Evolutionary conservation across 1,140 invertebrate genomes (phyloP).

Genomic region (Potamilus streckersoni): DNA sequence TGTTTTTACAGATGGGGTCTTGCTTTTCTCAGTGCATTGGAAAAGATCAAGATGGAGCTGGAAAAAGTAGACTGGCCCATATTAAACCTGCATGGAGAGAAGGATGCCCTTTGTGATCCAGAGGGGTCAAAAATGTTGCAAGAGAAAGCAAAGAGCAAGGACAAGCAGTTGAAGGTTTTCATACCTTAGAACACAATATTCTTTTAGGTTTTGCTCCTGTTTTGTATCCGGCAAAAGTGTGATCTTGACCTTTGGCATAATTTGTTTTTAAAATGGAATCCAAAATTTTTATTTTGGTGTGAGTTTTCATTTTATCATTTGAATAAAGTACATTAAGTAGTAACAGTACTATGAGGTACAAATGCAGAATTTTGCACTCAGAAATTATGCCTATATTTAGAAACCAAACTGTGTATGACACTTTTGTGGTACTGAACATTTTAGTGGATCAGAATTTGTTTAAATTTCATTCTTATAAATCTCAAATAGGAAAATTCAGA

Average conservation of each 20-base stretch:
- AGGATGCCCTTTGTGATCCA: conserved; percentile 42
- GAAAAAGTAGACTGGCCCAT: conserved; percentile 45
- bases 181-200: too few relatives aligned
- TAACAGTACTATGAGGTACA: neutral
- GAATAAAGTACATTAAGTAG: neutral
- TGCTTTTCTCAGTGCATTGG: conserved; percentile 28
- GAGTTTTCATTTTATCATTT: neutral
- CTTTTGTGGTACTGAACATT: too few relatives aligned
- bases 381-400: too few relatives aligned
- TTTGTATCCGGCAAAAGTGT: too few relatives aligned
- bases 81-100: conserved; percentile 53
- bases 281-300: too few relatives aligned
- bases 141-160: conserved; percentile 47
- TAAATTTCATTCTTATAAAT: too few relatives aligned
- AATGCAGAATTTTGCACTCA: neutral
- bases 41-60: conserved; percentile 43
- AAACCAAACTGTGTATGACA: neutral
- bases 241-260: neutral
- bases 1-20: conserved; percentile 40
- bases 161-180: conserved; percentile 59
- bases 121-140: conserved; percentile 46
- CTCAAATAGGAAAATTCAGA: too few relatives aligned
- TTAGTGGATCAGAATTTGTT: too few relatives aligned
- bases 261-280: neutral
- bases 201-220: too few relatives aligned